These are phyloP conservation scores for Brachionus angularis DNA, from an alignment of 1,140 invertebrate genomes.

Conservation along the genomic window DNA sequence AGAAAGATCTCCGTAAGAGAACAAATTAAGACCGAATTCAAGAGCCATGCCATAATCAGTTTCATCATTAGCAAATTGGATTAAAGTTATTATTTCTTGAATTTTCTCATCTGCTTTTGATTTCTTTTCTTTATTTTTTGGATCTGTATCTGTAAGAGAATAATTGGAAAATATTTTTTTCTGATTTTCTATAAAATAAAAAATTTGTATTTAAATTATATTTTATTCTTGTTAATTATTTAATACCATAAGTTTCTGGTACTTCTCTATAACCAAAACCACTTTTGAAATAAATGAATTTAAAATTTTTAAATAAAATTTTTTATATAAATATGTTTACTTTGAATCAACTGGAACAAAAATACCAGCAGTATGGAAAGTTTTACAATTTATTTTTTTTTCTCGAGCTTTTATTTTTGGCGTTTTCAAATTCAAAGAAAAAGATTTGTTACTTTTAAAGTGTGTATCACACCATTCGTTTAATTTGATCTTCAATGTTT, in stretches of 20 bases:
- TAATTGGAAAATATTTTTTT: conserved; percentile 8
- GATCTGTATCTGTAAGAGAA: conserved; percentile 1
- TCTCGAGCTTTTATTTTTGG: conserved; percentile 64
- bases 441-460: conserved; percentile 61
- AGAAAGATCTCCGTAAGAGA: conserved; percentile 68
- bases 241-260: conserved; percentile 70
- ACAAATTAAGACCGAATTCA: conserved; percentile 78
- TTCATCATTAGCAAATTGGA: conserved; percentile 84
- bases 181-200: conserved; percentile 17
- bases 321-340: conserved; percentile 60
- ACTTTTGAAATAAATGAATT: conserved; percentile 45
- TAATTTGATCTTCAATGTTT: not conserved
- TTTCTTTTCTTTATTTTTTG: not conserved
- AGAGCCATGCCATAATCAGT: conserved; percentile 86
- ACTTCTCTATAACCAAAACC: conserved; percentile 72
- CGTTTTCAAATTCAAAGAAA: conserved; percentile 64
- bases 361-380: conserved; percentile 78
- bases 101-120: conserved; percentile 5
- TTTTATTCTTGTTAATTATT: too few species aligned
- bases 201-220: conserved; percentile 48
- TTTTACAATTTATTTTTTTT: conserved; percentile 65
- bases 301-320: not conserved
- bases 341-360: conserved; percentile 77
- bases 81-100: conserved; percentile 68
- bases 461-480: conserved; percentile 64